A percentile compares a stretch with the other conserved stretches of the same genome.
Conservation (phyloP, 35 echinoderm and acorn worm genomes). For the Eucidaris tribuloides region DNA sequence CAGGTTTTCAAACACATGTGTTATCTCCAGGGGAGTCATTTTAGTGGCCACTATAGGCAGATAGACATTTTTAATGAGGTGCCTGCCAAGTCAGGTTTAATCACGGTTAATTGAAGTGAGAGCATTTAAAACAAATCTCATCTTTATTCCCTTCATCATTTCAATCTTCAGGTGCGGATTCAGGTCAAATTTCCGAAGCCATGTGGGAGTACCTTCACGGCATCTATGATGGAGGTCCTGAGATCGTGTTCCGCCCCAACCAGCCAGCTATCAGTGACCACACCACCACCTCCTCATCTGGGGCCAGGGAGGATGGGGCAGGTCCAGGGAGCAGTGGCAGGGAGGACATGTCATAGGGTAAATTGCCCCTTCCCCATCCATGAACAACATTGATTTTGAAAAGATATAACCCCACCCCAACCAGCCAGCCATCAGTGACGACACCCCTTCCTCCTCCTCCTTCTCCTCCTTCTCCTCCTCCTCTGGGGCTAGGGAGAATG, state of each 20-base stretch:
- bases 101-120: neutral
- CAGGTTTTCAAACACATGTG: too few relatives aligned
- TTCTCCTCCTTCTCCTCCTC: too few relatives aligned
- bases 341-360: too few relatives aligned
- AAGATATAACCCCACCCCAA: too few relatives aligned
- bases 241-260: conserved; percentile 61
- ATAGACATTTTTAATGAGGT: neutral
- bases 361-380: too few relatives aligned
- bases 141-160: neutral
- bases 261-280: conserved; percentile 12
- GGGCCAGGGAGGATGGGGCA: neutral
- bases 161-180: conserved; percentile 56
- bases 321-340: neutral
- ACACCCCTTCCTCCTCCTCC: too few relatives aligned
- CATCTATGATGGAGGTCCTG: conserved; percentile 93
- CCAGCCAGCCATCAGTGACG: conserved; percentile 8
- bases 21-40: too few relatives aligned
- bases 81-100: neutral
- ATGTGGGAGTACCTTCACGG: conserved; percentile 90
- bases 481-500: neutral
- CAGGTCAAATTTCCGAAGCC: conserved; percentile 88
- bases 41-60: too few relatives aligned
- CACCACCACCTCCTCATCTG: neutral
- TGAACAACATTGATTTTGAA: too few relatives aligned
- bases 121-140: neutral